Evolutionary conservation across 1,140 invertebrate species (phyloP).

Genomic region (Drosophila oshimai): DNA sequence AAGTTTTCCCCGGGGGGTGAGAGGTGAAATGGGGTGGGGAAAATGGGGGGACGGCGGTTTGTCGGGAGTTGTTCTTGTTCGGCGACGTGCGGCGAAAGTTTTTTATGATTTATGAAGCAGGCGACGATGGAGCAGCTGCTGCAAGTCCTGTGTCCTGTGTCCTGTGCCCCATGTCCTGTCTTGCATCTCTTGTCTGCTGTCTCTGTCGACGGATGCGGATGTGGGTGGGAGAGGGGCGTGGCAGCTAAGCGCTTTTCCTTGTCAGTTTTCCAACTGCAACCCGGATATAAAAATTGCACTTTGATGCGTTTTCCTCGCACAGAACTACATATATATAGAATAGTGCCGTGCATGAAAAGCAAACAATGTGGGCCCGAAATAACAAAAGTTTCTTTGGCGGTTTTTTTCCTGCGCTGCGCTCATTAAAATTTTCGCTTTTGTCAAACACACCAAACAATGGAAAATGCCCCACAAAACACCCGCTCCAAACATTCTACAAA

Average conservation of each 20-base stretch:
- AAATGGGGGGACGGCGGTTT: not conserved
- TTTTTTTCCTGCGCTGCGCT: slow-evolving; percentile 44
- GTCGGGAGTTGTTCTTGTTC: slow-evolving; percentile 23
- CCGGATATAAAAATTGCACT: slow-evolving; percentile 75
- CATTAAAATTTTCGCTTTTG: slow-evolving; percentile 70
- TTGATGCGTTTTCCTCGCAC: slow-evolving; percentile 54
- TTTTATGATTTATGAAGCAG: slow-evolving; percentile 76
- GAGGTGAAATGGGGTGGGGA: not conserved
- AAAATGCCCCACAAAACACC: not conserved
- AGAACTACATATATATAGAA: slow-evolving; percentile 10
- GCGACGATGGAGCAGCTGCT: slow-evolving; percentile 57
- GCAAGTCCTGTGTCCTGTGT: slow-evolving; percentile 16
- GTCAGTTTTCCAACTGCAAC: slow-evolving; percentile 43
- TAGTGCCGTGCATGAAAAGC: slow-evolving; percentile 22
- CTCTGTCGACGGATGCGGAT: slow-evolving; percentile 44
- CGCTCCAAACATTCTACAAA: slow-evolving; percentile 1
- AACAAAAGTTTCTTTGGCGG: slow-evolving; percentile 69
- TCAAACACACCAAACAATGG: slow-evolving; percentile 25
- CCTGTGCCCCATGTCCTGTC: slow-evolving; percentile 7
- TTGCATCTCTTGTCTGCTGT: slow-evolving; percentile 18
- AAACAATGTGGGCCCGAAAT: slow-evolving; percentile 56
- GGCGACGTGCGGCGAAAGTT: slow-evolving; percentile 67
- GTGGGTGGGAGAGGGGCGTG: slow-evolving; percentile 41
- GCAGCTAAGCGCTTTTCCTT: slow-evolving; percentile 42
- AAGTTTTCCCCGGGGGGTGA: slow-evolving; percentile 1